phyloP scores from a whole-genome alignment of 2,797 vertebrate genomes.

The Pitangus sulphuratus region DNA sequence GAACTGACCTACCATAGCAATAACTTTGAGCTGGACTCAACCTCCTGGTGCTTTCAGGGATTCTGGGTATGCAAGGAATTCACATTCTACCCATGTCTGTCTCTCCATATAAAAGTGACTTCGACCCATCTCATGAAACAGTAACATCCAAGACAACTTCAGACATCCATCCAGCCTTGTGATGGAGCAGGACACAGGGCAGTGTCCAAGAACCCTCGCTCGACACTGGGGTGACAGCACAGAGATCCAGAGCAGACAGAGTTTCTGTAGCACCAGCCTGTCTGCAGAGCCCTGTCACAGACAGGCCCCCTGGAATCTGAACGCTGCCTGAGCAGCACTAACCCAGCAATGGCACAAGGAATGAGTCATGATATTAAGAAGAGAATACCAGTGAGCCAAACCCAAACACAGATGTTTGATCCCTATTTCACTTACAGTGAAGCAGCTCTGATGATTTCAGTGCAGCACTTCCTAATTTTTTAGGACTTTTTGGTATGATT shows the following conservation, averaged over 20 bases:
- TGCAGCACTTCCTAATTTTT: background rate
- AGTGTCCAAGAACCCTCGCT: background rate
- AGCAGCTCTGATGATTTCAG: background rate
- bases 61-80: background rate
- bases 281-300: background rate
- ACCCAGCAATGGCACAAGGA: background rate
- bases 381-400: background rate
- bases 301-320: background rate
- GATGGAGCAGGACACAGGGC: background rate
- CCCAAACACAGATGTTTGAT: background rate
- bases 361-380: background rate
- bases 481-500: background rate
- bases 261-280: background rate
- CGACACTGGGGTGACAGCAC: accelerated
- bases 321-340: background rate
- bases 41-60: background rate
- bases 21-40: background rate
- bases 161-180: background rate
- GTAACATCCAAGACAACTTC: background rate
- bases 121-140: background rate
- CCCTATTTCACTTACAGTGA: background rate
- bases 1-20: background rate
- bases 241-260: background rate
- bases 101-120: background rate
- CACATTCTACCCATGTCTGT: accelerated